Percentiles rank a stretch among this genome's conserved stretches.
Conservation (phyloP, 2,888 invertebrate species). For the Pandemis heparana region DNA sequence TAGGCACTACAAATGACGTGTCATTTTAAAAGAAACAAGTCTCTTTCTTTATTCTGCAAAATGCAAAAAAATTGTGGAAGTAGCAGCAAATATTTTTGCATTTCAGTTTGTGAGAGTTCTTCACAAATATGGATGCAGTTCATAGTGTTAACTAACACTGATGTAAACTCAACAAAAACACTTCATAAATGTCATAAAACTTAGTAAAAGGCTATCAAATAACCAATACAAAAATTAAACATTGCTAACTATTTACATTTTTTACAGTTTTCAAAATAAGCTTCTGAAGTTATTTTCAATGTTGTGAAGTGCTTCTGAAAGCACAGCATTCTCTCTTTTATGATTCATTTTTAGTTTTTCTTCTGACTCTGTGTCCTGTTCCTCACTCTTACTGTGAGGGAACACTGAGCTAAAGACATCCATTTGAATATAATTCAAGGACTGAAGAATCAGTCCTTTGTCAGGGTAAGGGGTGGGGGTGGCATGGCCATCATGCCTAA, state of each 20-base stretch:
- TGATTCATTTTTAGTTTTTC: constrained; percentile 52
- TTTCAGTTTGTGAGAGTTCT: background rate
- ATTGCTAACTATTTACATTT: constrained; percentile 43
- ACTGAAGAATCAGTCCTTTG: constrained; percentile 75
- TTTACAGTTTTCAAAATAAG: constrained; percentile 66
- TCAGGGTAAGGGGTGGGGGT: constrained; percentile 75
- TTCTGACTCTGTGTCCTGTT: constrained; percentile 48
- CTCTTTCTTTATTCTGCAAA: background rate
- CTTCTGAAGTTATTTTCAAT: constrained; percentile 80
- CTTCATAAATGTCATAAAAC: constrained; percentile 10
- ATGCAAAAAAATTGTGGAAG: constrained; percentile 34
- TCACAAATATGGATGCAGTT: background rate
- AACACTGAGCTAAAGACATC: constrained; percentile 79
- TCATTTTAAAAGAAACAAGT: constrained; percentile 14
- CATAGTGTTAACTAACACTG: constrained; percentile 20
- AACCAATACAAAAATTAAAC: constrained; percentile 46
- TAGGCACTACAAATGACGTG: constrained; percentile 7
- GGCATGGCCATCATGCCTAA: constrained; percentile 49
- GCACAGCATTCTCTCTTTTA: constrained; percentile 66
- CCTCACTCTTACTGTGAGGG: constrained; percentile 54
- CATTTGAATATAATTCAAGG: constrained; percentile 82
- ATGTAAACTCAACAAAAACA: constrained; percentile 21
- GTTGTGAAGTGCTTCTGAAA: constrained; percentile 70
- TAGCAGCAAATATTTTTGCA: constrained; percentile 5
- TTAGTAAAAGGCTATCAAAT: constrained; percentile 44